phyloP scores from a whole-genome alignment of 2,113 vertebrate species.

The Leucosticte australis region DNA sequence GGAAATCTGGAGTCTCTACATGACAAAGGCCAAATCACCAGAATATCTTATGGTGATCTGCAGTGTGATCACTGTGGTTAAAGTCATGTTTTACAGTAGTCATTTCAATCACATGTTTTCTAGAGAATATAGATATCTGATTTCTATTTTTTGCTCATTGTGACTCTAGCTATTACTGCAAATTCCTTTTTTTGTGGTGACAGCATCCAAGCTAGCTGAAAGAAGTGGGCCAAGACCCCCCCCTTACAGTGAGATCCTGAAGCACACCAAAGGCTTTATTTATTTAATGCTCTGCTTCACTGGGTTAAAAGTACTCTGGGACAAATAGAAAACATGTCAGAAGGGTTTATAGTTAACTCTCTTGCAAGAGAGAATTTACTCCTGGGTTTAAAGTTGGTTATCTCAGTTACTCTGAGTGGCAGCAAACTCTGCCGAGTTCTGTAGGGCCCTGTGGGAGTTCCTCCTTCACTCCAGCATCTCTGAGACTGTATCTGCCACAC shows the following conservation, averaged over 20 bases:
- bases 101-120: background rate
- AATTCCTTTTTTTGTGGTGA: background rate
- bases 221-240: background rate
- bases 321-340: background rate
- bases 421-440: background rate
- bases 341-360: background rate
- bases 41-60: background rate
- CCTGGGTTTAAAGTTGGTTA: background rate
- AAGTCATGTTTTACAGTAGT: background rate
- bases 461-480: background rate
- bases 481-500: background rate
- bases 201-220: background rate
- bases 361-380: background rate
- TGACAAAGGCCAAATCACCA: background rate
- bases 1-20: background rate
- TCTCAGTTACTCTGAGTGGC: background rate
- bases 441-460: background rate
- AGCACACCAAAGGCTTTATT: background rate
- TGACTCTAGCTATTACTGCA: background rate
- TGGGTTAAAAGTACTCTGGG: background rate
- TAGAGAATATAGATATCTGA: background rate
- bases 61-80: background rate
- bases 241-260: background rate
- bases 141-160: background rate
- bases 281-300: background rate